Evolutionary conservation across 2,888 invertebrate species (phyloP).

Genomic region (Drosophila koepferae): DNA sequence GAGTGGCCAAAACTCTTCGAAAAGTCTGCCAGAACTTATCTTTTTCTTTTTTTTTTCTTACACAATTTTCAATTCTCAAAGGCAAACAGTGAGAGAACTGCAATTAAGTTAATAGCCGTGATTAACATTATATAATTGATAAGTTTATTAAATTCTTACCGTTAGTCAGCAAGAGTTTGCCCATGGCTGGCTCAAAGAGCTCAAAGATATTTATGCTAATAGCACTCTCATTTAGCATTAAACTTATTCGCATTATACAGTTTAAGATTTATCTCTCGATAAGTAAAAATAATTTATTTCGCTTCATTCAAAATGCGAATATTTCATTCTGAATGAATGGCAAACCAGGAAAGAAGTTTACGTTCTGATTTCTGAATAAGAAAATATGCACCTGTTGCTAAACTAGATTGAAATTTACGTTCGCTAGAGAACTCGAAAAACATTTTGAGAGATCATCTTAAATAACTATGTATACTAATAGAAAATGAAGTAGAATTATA

Average conservation of each 20-base stretch:
- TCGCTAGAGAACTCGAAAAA: neutral
- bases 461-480: neutral
- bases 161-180: neutral
- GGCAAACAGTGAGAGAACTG: conserved; percentile 4
- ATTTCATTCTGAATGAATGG: conserved; percentile 7
- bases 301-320: conserved; percentile 1
- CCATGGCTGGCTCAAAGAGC: no score
- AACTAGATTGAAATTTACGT: conserved; percentile 1
- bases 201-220: conserved; percentile 4
- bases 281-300: neutral
- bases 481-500: neutral
- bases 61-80: conserved; percentile 7
- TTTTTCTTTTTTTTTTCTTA: conserved; percentile 5
- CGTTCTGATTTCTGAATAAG: neutral
- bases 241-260: conserved; percentile 1
- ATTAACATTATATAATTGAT: conserved; percentile 18
- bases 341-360: neutral
- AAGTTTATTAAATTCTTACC: conserved; percentile 3
- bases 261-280: neutral
- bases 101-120: conserved; percentile 18
- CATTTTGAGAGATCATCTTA: neutral
- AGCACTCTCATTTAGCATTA: neutral
- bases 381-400: neutral
- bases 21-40: conserved; percentile 16
- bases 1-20: conserved; percentile 5